phyloP scores from a whole-genome alignment of 1,140 invertebrate species.

The Teleogryllus occipitalis region DNA sequence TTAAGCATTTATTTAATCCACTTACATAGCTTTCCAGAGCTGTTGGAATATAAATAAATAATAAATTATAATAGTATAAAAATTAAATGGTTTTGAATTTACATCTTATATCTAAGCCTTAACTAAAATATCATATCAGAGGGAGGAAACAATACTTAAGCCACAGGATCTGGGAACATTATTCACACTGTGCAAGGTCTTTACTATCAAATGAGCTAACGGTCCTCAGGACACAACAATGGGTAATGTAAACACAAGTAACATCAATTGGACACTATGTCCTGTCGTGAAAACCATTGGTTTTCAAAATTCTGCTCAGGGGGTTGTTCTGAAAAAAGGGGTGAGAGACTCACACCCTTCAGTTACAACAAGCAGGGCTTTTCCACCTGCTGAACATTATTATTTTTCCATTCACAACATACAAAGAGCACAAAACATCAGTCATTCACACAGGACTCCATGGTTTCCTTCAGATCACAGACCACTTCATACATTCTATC shows the following conservation, averaged over 20 bases:
- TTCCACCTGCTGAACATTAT: too few species aligned
- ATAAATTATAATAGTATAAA: conserved; percentile 19
- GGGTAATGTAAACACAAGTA: conserved; percentile 3
- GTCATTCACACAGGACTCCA: background rate
- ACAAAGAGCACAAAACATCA: background rate
- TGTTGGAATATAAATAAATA: conserved; percentile 17
- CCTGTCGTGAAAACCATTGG: background rate
- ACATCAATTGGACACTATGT: background rate
- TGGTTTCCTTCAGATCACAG: conserved; percentile 1
- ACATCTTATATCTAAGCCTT: conserved; percentile 11
- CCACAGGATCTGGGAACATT: conserved; percentile 6
- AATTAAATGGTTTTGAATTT: conserved; percentile 15
- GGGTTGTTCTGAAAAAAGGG: background rate
- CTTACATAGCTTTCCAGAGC: conserved; percentile 24
- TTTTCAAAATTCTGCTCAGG: background rate
- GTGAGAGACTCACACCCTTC: background rate
- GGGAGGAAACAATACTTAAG: background rate
- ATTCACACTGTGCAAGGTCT: background rate
- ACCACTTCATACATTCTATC: background rate
- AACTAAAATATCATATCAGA: conserved; percentile 14
- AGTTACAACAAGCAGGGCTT: too few species aligned
- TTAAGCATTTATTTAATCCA: conserved; percentile 21
- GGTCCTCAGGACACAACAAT: background rate
- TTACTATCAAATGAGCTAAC: conserved; percentile 10
- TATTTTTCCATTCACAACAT: background rate